Evolutionary conservation across 92 coral and sea anemone species (phyloP), one percentile per base, ranked within the genome.

Genomic region (Isaurus tuberculatus): DNA sequence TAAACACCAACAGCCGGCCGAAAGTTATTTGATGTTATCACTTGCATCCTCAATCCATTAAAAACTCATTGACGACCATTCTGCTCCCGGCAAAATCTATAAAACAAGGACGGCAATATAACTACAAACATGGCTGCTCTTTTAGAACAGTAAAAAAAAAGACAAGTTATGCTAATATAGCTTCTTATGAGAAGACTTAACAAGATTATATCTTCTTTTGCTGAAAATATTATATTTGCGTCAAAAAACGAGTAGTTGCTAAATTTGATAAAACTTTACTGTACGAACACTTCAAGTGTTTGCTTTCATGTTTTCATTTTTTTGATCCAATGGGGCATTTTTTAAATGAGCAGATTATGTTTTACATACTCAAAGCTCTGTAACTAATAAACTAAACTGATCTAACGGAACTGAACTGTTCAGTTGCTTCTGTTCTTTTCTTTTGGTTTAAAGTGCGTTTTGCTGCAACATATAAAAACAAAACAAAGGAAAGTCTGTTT

Each of bases 11-110:
- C 82, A 30, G 82, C 48, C 82, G 69, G 82, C 25, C 31, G 82
- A 77, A 77, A 57, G 58, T 77, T 67, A 77, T 57, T 58, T 57
- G 55, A 77, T 77, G 68, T 58, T 77, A 77, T 77, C 82, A 77
- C 55, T 22, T 22, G 82, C 82, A 61, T 36, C 70, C 82, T 43
- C 46, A 70, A 77, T 77, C 82, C 82, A 77, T 77, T 77, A 77
- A 77, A 77, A 77, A 32, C 82, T 58, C 82, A 58, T 77, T 77
- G 82, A 77, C 57, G 7, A 70, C 34, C 2, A 57, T 37, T 77
- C 48, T 55, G 33, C 82, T 77, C 68, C 70, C 44, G 82, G 82
- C 82, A 58, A 77, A 58, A 77, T 32, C 49, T 67, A 77, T 36
- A 77, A 70, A 55, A 57, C 69, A 49, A 57, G 70, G 58, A 60